These are phyloP conservation scores for Dusona sp. DNA, from an alignment of 2,888 invertebrate species.

Conservation along the genomic window DNA sequence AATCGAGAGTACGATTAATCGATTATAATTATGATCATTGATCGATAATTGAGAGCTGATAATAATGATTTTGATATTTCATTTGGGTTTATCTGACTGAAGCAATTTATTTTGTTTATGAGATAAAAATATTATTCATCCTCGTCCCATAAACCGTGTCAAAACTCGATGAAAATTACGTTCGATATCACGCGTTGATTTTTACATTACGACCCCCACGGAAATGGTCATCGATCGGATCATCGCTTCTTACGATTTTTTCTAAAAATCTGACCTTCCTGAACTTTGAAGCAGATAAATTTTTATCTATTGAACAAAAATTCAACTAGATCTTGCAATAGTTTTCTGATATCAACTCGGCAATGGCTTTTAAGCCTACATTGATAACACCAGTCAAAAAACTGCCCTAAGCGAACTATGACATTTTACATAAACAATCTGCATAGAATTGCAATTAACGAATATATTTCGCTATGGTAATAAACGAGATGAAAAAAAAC, in stretches of 20 bases:
- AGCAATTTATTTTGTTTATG: background rate
- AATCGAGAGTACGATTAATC: background rate
- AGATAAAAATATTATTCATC: background rate
- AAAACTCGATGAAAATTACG: background rate
- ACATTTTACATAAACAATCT: background rate
- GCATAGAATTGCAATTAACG: constrained; percentile 17
- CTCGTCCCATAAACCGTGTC: background rate
- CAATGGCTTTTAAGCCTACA: constrained; percentile 3
- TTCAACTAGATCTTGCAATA: background rate
- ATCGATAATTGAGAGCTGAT: background rate
- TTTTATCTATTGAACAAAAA: background rate
- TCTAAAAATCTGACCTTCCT: background rate
- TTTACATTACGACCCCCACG: constrained; percentile 21
- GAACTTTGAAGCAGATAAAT: background rate
- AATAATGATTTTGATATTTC: background rate
- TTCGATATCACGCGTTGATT: constrained; percentile 11
- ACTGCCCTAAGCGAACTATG: background rate
- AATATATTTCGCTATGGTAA: constrained; percentile 23
- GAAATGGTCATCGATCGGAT: constrained; percentile 23
- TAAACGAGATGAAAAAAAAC: constrained; percentile 13
- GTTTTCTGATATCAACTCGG: background rate
- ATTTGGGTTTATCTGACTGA: background rate
- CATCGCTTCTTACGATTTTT: background rate
- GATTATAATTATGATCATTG: background rate
- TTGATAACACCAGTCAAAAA: constrained; percentile 13